phyloP scores from a whole-genome alignment of 2,888 invertebrate genomes.

The Coleophora deauratella region DNA sequence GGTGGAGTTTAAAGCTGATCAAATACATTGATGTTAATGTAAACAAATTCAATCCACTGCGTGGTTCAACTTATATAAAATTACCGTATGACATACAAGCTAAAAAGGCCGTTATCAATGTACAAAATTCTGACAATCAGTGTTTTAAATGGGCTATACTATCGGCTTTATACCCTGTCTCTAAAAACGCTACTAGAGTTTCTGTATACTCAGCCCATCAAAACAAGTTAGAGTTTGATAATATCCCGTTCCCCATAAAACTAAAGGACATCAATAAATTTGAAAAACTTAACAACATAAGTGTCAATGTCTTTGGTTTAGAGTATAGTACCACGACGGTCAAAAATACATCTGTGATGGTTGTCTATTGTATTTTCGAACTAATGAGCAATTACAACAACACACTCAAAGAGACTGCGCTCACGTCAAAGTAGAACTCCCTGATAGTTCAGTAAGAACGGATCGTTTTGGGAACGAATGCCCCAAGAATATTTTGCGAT shows the following conservation, averaged over 20 bases:
- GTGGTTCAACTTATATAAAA: constrained; percentile 16
- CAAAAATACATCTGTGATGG: constrained; percentile 15
- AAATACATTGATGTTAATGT: constrained; percentile 16
- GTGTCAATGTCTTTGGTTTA: constrained; percentile 25
- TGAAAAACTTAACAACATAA: constrained; percentile 20
- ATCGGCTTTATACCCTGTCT: constrained; percentile 19
- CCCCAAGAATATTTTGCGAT: constrained; percentile 12
- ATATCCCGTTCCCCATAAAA: constrained; percentile 20
- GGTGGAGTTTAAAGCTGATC: constrained; percentile 17
- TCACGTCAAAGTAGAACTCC: constrained; percentile 14
- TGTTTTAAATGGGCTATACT: constrained; percentile 23
- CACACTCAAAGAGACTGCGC: constrained; percentile 14
- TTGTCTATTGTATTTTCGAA: constrained; percentile 8
- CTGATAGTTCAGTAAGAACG: constrained; percentile 5
- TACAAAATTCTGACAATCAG: constrained; percentile 18
- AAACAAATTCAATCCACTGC: constrained; percentile 20
- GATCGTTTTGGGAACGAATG: constrained; percentile 12
- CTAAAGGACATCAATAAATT: constrained; percentile 19
- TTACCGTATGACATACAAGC: constrained; percentile 18
- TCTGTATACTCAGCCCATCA: too few relatives aligned
- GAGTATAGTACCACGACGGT: constrained; percentile 14
- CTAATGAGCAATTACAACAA: neutral
- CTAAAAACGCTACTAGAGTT: constrained; percentile 12
- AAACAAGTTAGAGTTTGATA: constrained; percentile 18
- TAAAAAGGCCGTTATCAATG: constrained; percentile 23